Percentiles rank a stretch among this genome's conserved stretches.
These are phyloP conservation scores for Clivina fossor DNA, from an alignment of 2,888 invertebrate species.

Conservation along the genomic window DNA sequence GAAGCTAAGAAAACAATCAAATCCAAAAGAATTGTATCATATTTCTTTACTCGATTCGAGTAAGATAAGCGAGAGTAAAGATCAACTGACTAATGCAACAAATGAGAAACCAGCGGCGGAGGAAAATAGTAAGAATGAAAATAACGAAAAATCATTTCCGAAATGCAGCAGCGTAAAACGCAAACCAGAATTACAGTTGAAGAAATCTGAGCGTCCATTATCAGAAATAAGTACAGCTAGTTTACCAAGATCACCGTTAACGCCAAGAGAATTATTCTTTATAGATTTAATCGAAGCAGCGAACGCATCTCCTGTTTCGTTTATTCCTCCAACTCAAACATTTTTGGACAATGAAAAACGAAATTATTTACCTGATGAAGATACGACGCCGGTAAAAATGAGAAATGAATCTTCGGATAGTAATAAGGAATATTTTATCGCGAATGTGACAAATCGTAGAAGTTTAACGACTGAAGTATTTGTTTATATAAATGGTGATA, in stretches of 20 bases:
- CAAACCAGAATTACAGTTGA: conserved; percentile 18
- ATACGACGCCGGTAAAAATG: neutral
- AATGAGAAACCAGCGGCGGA: neutral
- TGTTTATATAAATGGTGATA: conserved; percentile 37
- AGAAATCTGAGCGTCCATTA: conserved; percentile 17
- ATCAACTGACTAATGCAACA: conserved; percentile 7
- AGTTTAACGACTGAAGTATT: conserved; percentile 38
- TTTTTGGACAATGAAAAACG: conserved; percentile 21
- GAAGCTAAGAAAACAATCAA: conserved; percentile 9
- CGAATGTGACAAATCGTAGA: conserved; percentile 37
- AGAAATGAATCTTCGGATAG: conserved; percentile 1
- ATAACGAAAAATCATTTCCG: conserved; percentile 18
- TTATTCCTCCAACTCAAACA: conserved; percentile 16
- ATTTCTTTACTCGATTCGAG: conserved; percentile 4
- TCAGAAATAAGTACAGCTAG: conserved; percentile 12
- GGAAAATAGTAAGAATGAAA: conserved; percentile 5
- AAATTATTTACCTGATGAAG: conserved; percentile 16
- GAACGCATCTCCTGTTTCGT: conserved; percentile 39
- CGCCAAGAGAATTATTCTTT: conserved; percentile 53
- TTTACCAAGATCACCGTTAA: conserved; percentile 41
- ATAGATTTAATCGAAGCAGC: conserved; percentile 50
- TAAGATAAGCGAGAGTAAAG: neutral
- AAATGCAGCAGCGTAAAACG: conserved; percentile 34
- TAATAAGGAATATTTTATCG: conserved; percentile 40
- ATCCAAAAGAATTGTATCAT: conserved; percentile 20